A percentile compares a stretch with the other conserved stretches of the same genome.
Conservation (phyloP, 2,113 vertebrate species). For the Emberiza fucata region DNA sequence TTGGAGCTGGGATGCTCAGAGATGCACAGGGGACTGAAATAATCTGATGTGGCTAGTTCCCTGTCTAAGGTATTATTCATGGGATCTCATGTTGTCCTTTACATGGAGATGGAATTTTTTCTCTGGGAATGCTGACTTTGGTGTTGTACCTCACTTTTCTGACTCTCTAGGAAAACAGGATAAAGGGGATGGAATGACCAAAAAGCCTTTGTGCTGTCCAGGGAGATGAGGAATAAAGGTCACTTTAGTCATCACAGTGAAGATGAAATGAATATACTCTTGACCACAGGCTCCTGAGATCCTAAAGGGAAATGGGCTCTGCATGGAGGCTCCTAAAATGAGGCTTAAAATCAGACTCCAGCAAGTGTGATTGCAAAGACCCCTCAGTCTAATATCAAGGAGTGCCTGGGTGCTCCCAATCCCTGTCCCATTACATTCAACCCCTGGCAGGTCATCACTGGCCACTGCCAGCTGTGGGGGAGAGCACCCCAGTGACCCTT, state of each 20-base stretch:
- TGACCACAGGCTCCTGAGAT: neutral
- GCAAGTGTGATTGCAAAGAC: neutral
- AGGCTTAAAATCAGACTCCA: neutral
- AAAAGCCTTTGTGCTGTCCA: neutral
- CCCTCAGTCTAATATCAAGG: rapidly evolving
- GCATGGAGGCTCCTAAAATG: neutral
- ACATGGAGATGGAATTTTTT: neutral
- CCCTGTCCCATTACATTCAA: rapidly evolving
- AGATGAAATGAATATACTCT: neutral
- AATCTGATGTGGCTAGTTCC: rapidly evolving
- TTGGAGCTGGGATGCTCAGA: neutral
- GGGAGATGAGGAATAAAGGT: neutral
- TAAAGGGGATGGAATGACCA: neutral
- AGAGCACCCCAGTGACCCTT: neutral
- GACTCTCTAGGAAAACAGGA: rapidly evolving
- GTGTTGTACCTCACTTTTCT: neutral
- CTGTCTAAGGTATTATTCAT: neutral
- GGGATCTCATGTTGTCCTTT: neutral
- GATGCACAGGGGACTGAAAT: neutral
- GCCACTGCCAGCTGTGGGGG: neutral
- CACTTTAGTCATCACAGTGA: neutral
- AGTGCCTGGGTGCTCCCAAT: neutral
- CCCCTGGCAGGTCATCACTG: rapidly evolving
- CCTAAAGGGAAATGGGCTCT: neutral
- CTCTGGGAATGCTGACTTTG: neutral